Percentiles rank a stretch among this genome's conserved stretches.
These are phyloP conservation scores for Nomada hirtipes DNA, from an alignment of 2,888 invertebrate species.

Conservation along the genomic window DNA sequence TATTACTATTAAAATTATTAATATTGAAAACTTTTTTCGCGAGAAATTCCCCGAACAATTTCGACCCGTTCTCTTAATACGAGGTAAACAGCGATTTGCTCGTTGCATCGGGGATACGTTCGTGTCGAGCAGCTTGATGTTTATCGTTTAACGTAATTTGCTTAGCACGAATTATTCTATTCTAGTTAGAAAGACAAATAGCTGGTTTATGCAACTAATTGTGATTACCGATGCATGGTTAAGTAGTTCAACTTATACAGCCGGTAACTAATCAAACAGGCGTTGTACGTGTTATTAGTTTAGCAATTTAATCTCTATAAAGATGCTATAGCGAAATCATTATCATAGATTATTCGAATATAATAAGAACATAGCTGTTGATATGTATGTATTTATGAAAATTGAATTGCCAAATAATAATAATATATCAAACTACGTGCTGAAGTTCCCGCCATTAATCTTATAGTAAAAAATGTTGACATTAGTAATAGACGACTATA, in stretches of 20 bases:
- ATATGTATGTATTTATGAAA: too few relatives aligned
- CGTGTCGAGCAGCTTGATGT: slow-evolving; percentile 2
- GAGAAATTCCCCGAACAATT: slow-evolving; percentile 53
- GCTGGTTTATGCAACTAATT: background rate
- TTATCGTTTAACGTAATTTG: slow-evolving; percentile 38
- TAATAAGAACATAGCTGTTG: too few relatives aligned
- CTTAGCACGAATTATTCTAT: slow-evolving; percentile 33
- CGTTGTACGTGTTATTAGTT: background rate
- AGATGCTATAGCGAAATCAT: background rate
- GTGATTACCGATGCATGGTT: slow-evolving; percentile 7
- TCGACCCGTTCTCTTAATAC: slow-evolving; percentile 51
- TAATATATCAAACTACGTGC: background rate
- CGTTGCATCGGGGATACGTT: slow-evolving; percentile 24
- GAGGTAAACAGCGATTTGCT: slow-evolving; percentile 51
- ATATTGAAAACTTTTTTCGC: slow-evolving; percentile 13
- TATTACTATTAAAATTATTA: background rate
- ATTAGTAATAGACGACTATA: background rate
- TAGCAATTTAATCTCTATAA: background rate
- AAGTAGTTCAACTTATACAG: background rate
- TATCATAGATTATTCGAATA: background rate
- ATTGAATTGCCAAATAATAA: background rate
- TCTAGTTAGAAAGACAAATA: slow-evolving; percentile 3
- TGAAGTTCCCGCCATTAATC: slow-evolving; percentile 4
- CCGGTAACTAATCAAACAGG: background rate
- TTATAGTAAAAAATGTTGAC: background rate